Evolutionary conservation across 2,113 vertebrate species (phyloP), one percentile per base, ranked within the genome.

Genomic region (Manacus vitellinus): DNA sequence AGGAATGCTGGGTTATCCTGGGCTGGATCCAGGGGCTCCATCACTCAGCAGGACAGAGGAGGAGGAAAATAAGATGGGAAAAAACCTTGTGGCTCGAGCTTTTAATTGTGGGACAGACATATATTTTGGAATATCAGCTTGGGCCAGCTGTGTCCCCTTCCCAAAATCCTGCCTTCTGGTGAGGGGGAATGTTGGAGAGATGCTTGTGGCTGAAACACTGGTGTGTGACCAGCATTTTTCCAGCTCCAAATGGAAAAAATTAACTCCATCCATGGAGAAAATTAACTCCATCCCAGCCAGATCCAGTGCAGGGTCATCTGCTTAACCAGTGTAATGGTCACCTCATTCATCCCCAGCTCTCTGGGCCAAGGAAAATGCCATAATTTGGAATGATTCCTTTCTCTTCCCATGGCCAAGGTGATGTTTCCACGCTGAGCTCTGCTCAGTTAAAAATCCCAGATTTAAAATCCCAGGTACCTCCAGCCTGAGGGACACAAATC

Each of bases 291-390:
- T 44, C 71, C 41, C 71, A 56, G 22, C 14, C 39, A 1, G 30
- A 33, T 12, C 70, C 51, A 25, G n/a, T 13, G 15, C 65, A 55
- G 54, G 30, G 94, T 94, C 97, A 94, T 93, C 97, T 43, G 85
- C 77, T 49, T 44, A 44, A 77, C 47, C 66, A 82, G 65, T 70
- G 94, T 81, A 73, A 89, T 90, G 88, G 94, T 90, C 91, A 95
- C 37, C 90, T 97, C 86, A 97, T 97, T 97, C 97, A 97, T 95
- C 97, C 96, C 90, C 95, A 96, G 96, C 97, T 97, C 96, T 92
- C 25, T 19, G 68, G 91, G 82, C 96, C 85, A 94, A 59, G 95
- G 94, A 91, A 78, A 85, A 76, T 67, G 66, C 97, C 97, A 98
- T 44, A 44, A 18, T 44, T 44, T 44, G 43, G 43, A 44, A 44